A percentile compares a stretch with the other conserved stretches of the same genome.
phyloP scores from a whole-genome alignment of 2,797 vertebrate species.

The Pogoniulus pusillus region DNA sequence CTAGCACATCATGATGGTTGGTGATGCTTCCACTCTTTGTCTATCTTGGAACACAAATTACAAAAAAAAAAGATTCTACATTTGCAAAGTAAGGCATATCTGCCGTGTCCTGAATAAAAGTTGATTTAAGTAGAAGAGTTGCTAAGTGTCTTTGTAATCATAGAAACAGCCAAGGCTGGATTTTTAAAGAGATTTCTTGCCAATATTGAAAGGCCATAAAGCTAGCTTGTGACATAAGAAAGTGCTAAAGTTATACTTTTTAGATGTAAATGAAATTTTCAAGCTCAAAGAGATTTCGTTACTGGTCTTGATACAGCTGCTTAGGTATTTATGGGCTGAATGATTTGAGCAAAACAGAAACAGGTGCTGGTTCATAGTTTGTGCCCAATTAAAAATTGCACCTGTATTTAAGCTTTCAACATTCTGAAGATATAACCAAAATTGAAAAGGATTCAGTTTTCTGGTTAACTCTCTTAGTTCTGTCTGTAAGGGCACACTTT shows the following conservation, averaged over 20 bases:
- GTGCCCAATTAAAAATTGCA: background rate
- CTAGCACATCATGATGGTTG: background rate
- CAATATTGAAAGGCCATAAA: background rate
- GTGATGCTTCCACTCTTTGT: background rate
- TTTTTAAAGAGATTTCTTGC: background rate
- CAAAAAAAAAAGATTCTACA: background rate
- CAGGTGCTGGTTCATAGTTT: background rate
- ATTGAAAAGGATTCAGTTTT: background rate
- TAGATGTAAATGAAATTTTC: background rate
- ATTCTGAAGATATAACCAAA: background rate
- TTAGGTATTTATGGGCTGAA: background rate
- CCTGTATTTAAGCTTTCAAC: background rate
- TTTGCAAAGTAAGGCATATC: background rate
- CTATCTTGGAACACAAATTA: background rate
- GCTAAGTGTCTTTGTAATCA: background rate
- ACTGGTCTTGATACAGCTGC: background rate
- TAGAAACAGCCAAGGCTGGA: background rate
- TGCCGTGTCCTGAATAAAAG: background rate
- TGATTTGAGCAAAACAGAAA: background rate
- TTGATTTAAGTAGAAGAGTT: background rate
- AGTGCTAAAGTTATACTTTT: background rate
- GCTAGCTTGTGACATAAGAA: background rate
- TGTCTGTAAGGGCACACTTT: background rate
- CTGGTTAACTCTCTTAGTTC: background rate
- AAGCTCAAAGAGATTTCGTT: background rate